Conservation (phyloP, 2,797 vertebrate species). For the Siniperca obscura region DNA sequence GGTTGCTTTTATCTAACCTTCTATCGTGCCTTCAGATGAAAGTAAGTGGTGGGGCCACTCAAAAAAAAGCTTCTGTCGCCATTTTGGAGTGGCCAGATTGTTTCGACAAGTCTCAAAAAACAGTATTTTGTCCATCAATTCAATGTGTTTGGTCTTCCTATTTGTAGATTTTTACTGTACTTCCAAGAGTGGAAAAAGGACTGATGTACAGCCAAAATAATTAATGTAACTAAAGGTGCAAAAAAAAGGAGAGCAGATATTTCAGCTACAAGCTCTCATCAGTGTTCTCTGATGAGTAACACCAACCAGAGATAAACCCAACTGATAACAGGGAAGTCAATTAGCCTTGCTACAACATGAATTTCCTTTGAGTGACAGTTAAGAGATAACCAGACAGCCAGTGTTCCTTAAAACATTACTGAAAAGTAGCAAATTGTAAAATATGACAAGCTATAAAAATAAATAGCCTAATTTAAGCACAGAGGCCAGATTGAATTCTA, state of each 20-base stretch:
- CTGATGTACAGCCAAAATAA: conserved; percentile 12
- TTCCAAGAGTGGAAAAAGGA: not conserved
- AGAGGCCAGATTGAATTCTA: conserved; percentile 43
- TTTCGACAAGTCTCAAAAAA: conserved; percentile 52
- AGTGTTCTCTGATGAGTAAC: conserved; percentile 49
- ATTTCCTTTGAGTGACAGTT: conserved; percentile 67
- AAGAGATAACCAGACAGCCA: conserved; percentile 57
- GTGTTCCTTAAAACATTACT: conserved; percentile 30
- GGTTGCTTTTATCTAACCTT: conserved; percentile 88
- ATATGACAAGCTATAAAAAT: conserved; percentile 65
- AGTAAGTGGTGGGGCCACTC: conserved; percentile 78
- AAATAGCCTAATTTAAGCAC: conserved; percentile 55
- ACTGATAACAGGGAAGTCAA: conserved; percentile 62
- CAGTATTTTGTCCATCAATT: conserved; percentile 41
- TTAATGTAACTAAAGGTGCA: conserved; percentile 2
- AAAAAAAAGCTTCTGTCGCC: conserved; percentile 75
- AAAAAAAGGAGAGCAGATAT: conserved; percentile 13
- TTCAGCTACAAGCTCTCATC: conserved; percentile 39
- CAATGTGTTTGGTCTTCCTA: conserved; percentile 27
- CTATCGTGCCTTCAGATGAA: conserved; percentile 85
- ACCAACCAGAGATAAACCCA: conserved; percentile 50
- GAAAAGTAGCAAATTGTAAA: conserved; percentile 59
- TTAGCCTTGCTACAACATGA: conserved; percentile 56
- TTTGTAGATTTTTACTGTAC: not conserved
- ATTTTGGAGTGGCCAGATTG: conserved; percentile 71